These are phyloP conservation scores for Harmothoe impar DNA, from an alignment of 2,888 invertebrate species.

Conservation along the genomic window DNA sequence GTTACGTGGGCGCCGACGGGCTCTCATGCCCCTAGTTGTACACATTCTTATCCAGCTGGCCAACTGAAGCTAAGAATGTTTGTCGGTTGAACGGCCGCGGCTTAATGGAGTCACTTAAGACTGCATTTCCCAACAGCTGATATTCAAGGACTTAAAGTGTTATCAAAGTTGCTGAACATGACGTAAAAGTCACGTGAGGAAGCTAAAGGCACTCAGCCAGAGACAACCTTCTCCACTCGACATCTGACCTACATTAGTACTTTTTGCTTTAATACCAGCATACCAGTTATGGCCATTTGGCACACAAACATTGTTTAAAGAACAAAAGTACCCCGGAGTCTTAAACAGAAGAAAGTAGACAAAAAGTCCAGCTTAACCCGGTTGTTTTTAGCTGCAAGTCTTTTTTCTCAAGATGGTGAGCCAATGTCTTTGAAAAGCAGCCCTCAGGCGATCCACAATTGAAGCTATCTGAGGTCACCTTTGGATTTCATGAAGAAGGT, in stretches of 20 bases:
- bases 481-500: background rate
- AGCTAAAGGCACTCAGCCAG: background rate
- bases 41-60: slow-evolving; percentile 39
- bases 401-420: background rate
- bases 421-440: background rate
- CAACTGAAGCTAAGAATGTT: slow-evolving; percentile 36
- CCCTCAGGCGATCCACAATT: slow-evolving; percentile 11
- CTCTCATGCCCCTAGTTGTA: background rate
- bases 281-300: slow-evolving; percentile 21
- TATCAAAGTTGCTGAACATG: background rate
- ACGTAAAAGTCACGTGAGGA: background rate
- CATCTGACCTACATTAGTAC: background rate
- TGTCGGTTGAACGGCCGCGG: background rate
- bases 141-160: slow-evolving; percentile 24
- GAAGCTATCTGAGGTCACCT: background rate
- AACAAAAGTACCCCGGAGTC: background rate
- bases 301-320: background rate
- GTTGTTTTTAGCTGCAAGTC: background rate
- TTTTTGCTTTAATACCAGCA: background rate
- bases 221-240: background rate
- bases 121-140: slow-evolving; percentile 18
- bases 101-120: slow-evolving; percentile 35
- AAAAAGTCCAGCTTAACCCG: slow-evolving; percentile 11
- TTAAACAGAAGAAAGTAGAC: background rate
- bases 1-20: slow-evolving; percentile 32